Percentiles rank a stretch among this genome's conserved stretches.
These are phyloP conservation scores for Eolophus roseicapilla DNA, from an alignment of 2,113 vertebrate genomes.

Conservation along the genomic window DNA sequence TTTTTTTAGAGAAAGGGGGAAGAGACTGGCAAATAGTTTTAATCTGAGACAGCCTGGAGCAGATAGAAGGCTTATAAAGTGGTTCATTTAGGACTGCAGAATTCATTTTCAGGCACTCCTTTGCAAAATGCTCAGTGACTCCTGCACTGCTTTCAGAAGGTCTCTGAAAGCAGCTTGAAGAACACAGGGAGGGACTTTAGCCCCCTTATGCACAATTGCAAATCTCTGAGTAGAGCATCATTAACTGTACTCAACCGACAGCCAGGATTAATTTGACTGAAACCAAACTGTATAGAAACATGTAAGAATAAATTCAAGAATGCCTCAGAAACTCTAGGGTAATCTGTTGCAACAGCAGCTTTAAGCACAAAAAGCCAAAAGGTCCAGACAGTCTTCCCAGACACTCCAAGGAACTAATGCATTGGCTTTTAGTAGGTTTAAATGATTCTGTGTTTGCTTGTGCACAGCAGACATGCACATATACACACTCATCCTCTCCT, in stretches of 20 bases:
- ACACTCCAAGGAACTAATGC: neutral
- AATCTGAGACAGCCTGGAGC: constrained; percentile 54
- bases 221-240: constrained; percentile 8
- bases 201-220: neutral
- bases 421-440: neutral
- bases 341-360: neutral
- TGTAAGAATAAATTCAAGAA: neutral
- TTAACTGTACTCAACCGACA: neutral
- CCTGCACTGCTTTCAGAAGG: neutral
- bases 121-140: neutral
- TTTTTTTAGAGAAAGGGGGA: neutral
- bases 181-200: neutral
- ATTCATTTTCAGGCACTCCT: constrained; percentile 33
- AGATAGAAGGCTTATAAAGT: constrained; percentile 59
- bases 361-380: neutral
- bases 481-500: neutral
- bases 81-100: constrained; percentile 22
- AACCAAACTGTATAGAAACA: neutral
- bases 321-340: neutral
- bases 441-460: neutral
- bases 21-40: constrained; percentile 37
- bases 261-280: constrained; percentile 8
- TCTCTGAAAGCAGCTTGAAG: neutral
- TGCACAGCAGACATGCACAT: rapidly evolving
- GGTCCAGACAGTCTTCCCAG: neutral